phyloP scores from a whole-genome alignment of 2,797 vertebrate genomes.

The Myripristis jacobus region DNA sequence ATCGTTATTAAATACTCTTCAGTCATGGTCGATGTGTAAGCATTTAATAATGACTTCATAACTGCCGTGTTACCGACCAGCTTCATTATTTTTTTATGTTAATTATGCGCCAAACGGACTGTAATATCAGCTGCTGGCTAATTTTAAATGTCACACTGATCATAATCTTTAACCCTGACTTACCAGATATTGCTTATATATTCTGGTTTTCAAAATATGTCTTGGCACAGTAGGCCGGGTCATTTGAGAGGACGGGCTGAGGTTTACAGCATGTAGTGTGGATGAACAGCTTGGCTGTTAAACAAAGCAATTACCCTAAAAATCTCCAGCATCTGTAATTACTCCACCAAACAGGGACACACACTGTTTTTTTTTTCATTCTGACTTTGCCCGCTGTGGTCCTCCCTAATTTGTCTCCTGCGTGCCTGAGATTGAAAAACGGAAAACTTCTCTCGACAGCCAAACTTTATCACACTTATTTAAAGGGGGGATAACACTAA shows the following conservation, averaged over 20 bases:
- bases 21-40: too few relatives aligned
- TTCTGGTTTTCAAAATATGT: neutral
- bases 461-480: neutral
- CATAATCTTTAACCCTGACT: neutral
- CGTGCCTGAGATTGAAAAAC: too few relatives aligned
- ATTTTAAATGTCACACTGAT: neutral
- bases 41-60: too few relatives aligned
- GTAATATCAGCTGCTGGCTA: too few relatives aligned
- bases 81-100: too few relatives aligned
- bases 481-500: neutral
- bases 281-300: conserved; percentile 18
- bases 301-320: conserved; percentile 15
- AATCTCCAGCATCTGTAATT: conserved; percentile 22
- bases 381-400: neutral
- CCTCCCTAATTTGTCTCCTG: neutral
- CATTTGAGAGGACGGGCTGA: neutral
- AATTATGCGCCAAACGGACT: too few relatives aligned
- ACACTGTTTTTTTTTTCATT: neutral
- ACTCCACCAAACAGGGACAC: conserved; percentile 3
- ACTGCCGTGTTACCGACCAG: too few relatives aligned
- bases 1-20: too few relatives aligned
- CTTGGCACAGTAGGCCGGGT: too few relatives aligned
- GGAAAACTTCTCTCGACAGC: too few relatives aligned
- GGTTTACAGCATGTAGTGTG: neutral
- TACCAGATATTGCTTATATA: neutral